Base-by-base conservation (phyloP, 2,888 invertebrate species). In the Hirtodrosophila histrioides region DNA sequence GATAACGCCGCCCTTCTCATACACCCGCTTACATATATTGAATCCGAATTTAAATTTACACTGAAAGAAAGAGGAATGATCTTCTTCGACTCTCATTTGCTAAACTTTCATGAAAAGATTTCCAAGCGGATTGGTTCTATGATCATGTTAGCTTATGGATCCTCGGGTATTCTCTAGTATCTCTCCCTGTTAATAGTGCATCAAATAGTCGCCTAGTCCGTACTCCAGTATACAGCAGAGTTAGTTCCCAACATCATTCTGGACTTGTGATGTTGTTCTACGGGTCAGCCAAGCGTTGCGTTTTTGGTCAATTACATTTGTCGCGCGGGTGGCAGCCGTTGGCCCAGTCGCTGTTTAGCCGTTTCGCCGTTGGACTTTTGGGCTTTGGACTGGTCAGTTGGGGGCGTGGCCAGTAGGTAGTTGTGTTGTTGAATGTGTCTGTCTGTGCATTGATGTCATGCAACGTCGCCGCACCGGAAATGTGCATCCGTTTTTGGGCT, bases 271-370 rank as follows among this genome's bases (percentile, higher is more conserved):
- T 57, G 46, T 60, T 75, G 67, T 80, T 80, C 82, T 75, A 36
- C 40, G 23, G 61, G 27, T 68, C 79, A 87, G 37, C 89, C 57
- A 69, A 87, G 88, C 84, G 86, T 87, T 68, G 70, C 68, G 75
- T 75, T 78, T 86, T 82, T 87, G 87, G 85, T 86, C 88, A 87
- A 88, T 83, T 88, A 78, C 69, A 72, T 55, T 76, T 82, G 81
- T 82, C 88, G 87, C 88, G 86, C 86, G 72, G 86, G 71, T 75
- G 83, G 83, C 51, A 49, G 72, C 78, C 57, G 65, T 60, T 61
- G 60, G 78, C 55, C 64, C 41, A 46, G 51, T 37, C 50, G 40
- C 50, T 37, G 65, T 62, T 62, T 39, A 36, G 62, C 17, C 17
- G 17, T 17, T 17, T 17, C 17, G 7, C 56, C 43, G 43, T 62